phyloP scores from a whole-genome alignment of 2,113 vertebrate genomes.

The Herpailurus yagouaroundi region DNA sequence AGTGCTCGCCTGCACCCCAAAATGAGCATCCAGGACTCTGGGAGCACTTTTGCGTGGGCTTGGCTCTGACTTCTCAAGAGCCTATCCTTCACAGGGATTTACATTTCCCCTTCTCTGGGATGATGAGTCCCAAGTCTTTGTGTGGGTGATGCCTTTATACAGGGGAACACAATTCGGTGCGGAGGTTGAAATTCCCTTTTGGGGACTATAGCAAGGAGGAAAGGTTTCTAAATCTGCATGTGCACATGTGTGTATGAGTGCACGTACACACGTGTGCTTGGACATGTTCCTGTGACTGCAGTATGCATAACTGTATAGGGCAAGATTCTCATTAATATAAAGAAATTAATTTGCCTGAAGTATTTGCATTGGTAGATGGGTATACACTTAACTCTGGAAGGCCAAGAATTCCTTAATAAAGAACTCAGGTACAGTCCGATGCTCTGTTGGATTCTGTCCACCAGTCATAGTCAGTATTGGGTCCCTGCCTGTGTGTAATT shows the following conservation, averaged over 20 bases:
- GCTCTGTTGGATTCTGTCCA: neutral
- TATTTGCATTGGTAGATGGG: neutral
- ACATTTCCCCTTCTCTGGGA: neutral
- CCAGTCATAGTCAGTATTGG: neutral
- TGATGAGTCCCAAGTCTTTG: neutral
- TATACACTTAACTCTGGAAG: neutral
- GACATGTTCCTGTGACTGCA: neutral
- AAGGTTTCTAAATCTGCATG: neutral
- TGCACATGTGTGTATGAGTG: neutral
- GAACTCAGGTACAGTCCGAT: neutral
- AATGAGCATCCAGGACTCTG: neutral
- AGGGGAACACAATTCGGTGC: neutral
- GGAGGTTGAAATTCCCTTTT: neutral
- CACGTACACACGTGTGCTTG: neutral
- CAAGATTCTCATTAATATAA: neutral
- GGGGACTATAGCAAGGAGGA: neutral
- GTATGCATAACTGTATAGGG: neutral
- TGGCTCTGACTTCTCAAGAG: neutral
- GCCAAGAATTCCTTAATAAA: neutral
- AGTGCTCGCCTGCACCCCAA: neutral
- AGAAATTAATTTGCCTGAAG: constrained; percentile 38
- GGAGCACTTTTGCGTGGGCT: neutral
- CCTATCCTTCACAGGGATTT: neutral
- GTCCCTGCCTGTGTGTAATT: neutral
- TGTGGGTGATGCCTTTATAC: neutral